A percentile compares a stretch with the other conserved stretches of the same genome.
Evolutionary conservation across 2,888 invertebrate genomes (phyloP).

Genomic region (Limenitis camilla): DNA sequence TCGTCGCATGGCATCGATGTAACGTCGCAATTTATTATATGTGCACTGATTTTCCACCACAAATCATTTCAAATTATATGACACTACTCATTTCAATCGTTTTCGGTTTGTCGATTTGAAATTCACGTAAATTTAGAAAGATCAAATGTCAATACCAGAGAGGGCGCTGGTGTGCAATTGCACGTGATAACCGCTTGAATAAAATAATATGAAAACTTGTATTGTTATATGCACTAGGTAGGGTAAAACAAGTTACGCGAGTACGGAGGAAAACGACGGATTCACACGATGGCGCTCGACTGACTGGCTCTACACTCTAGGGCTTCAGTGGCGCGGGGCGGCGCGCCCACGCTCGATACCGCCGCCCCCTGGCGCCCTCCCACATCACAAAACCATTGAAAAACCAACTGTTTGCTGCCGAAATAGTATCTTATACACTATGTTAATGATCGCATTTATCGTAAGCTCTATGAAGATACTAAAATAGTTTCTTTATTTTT

Average conservation of each 20-base stretch:
- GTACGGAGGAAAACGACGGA: constrained; percentile 29
- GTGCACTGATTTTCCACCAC: constrained; percentile 58
- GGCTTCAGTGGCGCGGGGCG: constrained; percentile 65
- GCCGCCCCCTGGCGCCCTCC: constrained; percentile 67
- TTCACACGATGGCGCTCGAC: constrained; percentile 52
- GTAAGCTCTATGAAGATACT: background rate
- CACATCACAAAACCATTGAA: constrained; percentile 61
- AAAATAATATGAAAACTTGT: constrained; percentile 28
- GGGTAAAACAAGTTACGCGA: constrained; percentile 26
- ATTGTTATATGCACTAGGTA: constrained; percentile 33
- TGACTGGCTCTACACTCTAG: constrained; percentile 52
- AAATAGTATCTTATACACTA: constrained; percentile 30
- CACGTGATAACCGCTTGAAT: constrained; percentile 34
- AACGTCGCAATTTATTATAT: constrained; percentile 50
- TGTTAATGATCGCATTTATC: constrained; percentile 16
- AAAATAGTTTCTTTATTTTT: too few relatives aligned
- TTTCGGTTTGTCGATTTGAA: background rate
- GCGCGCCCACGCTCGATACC: constrained; percentile 72
- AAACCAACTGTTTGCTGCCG: constrained; percentile 46
- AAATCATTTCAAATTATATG: constrained; percentile 53
- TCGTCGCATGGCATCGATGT: constrained; percentile 59
- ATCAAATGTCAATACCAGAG: too few relatives aligned
- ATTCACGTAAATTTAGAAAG: background rate
- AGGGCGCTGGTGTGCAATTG: background rate
- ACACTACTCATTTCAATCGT: constrained; percentile 41